Conservation (phyloP, 1,140 invertebrate genomes). For the Listronotus bonariensis region DNA sequence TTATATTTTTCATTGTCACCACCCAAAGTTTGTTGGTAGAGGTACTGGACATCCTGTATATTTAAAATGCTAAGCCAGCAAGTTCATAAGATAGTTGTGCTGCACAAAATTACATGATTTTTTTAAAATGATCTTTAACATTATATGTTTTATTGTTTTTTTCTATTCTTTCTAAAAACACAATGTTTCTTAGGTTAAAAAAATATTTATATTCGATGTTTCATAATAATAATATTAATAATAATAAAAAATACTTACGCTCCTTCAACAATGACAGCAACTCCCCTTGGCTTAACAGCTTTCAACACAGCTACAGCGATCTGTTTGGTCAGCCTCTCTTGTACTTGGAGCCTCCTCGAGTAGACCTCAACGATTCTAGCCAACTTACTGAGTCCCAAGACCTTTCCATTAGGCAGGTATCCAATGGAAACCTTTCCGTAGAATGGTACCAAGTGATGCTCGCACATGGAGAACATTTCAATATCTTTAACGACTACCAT, state of each 20-base stretch:
- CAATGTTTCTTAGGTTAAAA: too few relatives aligned
- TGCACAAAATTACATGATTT: too few relatives aligned
- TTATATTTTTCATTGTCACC: too few relatives aligned
- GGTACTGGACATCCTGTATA: too few relatives aligned
- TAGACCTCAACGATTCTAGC: constrained; percentile 94
- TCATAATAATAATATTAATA: too few relatives aligned
- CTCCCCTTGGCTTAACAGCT: constrained; percentile 94
- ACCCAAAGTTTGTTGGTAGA: too few relatives aligned
- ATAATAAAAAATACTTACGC: constrained; percentile 74
- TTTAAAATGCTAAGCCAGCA: too few relatives aligned
- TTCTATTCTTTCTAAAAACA: too few relatives aligned
- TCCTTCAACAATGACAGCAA: constrained; percentile 98
- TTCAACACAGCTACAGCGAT: constrained; percentile 96
- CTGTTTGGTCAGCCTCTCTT: constrained; percentile 97
- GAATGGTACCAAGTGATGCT: constrained; percentile 98
- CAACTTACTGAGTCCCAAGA: constrained; percentile 67
- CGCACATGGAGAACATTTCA: constrained; percentile 99
- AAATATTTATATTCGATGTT: too few relatives aligned
- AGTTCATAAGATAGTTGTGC: too few relatives aligned
- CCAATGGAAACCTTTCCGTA: constrained; percentile 99
- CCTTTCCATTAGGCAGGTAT: constrained; percentile 96
- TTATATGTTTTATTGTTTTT: too few relatives aligned
- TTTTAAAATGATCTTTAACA: too few relatives aligned
- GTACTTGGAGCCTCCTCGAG: constrained; percentile 94
- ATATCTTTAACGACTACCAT: constrained; percentile 99